Conservation (phyloP, 2,888 invertebrate species). For the Calliphora vomitoria region DNA sequence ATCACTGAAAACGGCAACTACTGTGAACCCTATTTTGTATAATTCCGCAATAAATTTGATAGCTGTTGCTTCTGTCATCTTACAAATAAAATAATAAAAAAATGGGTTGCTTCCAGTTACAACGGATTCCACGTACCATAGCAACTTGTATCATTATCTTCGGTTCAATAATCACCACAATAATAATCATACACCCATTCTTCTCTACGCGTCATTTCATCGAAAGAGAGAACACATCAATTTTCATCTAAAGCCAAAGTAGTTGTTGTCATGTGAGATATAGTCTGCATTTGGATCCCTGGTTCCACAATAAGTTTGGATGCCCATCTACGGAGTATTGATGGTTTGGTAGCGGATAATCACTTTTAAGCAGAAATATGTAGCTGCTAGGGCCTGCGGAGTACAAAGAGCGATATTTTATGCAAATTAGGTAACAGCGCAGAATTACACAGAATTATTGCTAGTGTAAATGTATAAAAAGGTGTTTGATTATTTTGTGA, state of each 20-base stretch:
- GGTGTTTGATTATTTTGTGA: no score
- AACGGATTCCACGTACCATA: slow-evolving; percentile 57
- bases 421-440: no score
- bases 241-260: slow-evolving; percentile 43
- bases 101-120: slow-evolving; percentile 65
- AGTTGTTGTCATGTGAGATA: neutral
- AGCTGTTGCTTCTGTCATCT: slow-evolving; percentile 38
- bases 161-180: slow-evolving; percentile 51
- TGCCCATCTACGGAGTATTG: slow-evolving; percentile 38
- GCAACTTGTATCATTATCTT: slow-evolving; percentile 59
- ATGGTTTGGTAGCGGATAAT: slow-evolving; percentile 14
- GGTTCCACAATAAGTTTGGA: slow-evolving; percentile 24
- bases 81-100: slow-evolving; percentile 57
- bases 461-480: no score
- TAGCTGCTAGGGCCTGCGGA: slow-evolving; percentile 38
- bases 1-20: neutral
- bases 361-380: slow-evolving; percentile 9
- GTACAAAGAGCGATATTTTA: no score
- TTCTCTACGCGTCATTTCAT: slow-evolving; percentile 69
- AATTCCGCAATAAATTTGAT: neutral
- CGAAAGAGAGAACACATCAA: slow-evolving; percentile 53
- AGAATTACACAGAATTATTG: no score
- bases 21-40: neutral
- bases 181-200: slow-evolving; percentile 56
- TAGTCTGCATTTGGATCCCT: neutral